Conservation (phyloP, 2,888 invertebrate genomes). For the Deilephila elpenor region DNA sequence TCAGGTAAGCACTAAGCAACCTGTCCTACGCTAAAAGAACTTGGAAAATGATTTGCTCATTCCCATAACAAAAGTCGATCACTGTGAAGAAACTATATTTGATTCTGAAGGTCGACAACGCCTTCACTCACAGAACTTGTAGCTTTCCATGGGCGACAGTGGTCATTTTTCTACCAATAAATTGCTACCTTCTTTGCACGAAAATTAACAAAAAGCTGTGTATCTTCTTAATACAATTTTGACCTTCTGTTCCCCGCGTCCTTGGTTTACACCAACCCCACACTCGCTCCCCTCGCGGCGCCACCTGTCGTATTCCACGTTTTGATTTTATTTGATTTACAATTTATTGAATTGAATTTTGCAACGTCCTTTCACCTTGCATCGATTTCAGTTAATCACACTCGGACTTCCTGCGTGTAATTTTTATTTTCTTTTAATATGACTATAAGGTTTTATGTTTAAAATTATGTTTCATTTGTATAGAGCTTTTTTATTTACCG, state of each 20-base stretch:
- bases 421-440: not conserved
- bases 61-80: no score
- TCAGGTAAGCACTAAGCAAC: no score
- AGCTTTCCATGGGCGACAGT: no score
- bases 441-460: not conserved
- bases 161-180: not conserved
- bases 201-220: no score
- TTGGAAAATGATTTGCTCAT: no score
- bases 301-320: slow-evolving; percentile 52
- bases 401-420: not conserved
- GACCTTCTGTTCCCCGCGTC: slow-evolving; percentile 35
- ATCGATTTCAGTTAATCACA: slow-evolving; percentile 18
- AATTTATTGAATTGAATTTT: slow-evolving; percentile 30
- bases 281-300: slow-evolving; percentile 38
- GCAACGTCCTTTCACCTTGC: slow-evolving; percentile 28
- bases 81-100: no score
- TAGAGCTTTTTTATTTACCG: no score
- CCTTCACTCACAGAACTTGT: no score
- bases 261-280: slow-evolving; percentile 44
- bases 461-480: not conserved
- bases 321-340: slow-evolving; percentile 56
- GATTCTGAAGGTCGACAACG: no score
- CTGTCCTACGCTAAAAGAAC: no score
- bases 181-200: not conserved
- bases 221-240: not conserved